Percentiles rank a stretch among this genome's conserved stretches.
Evolutionary conservation across 2,113 vertebrate species (phyloP).

Genomic region (Rhabdornis inornatus): DNA sequence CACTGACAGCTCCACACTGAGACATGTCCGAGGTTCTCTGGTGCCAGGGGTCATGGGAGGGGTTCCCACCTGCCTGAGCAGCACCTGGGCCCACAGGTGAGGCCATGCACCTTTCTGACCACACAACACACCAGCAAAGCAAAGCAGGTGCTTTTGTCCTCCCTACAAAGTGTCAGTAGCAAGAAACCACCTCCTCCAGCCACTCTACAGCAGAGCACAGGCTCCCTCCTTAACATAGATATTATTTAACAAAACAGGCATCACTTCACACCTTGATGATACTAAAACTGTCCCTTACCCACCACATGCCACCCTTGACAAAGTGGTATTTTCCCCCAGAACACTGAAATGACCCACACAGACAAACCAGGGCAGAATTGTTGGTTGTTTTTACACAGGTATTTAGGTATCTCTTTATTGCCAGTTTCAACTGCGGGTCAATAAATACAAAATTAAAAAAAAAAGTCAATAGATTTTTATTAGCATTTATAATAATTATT

Average conservation of each 20-base stretch:
- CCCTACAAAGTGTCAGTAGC: neutral
- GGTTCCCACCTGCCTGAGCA: neutral
- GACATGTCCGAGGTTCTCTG: neutral
- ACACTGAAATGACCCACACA: neutral
- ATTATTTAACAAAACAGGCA: neutral
- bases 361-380: neutral
- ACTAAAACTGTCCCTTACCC: neutral
- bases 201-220: neutral
- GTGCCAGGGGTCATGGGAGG: neutral
- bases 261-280: neutral
- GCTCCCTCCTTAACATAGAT: neutral
- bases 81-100: neutral
- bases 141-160: accelerated
- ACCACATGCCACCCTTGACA: neutral
- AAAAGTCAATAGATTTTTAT: slow-evolving; percentile 29
- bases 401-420: slow-evolving; percentile 34
- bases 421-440: neutral
- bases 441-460: slow-evolving; percentile 61
- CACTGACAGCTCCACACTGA: accelerated
- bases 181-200: neutral
- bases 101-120: neutral
- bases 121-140: neutral
- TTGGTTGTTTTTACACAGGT: neutral
- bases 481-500: neutral
- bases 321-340: neutral